Evolutionary conservation across 2,113 vertebrate species (phyloP).

Genomic region (Cnemophilus loriae): DNA sequence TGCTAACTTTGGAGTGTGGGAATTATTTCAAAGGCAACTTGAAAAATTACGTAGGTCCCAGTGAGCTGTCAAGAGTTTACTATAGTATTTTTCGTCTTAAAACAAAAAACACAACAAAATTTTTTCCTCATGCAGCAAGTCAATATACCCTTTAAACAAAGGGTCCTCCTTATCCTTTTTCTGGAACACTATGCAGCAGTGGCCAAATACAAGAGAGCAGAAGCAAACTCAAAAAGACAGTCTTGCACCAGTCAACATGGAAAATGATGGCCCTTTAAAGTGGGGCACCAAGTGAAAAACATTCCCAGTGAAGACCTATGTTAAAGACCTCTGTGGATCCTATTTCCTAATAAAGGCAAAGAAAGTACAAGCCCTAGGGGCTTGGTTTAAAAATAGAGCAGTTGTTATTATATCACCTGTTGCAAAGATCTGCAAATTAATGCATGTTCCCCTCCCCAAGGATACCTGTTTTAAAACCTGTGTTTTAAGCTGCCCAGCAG

Average conservation of each 20-base stretch:
- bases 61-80: background rate
- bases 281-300: background rate
- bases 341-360: background rate
- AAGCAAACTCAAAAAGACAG: background rate
- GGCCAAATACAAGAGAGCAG: background rate
- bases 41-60: background rate
- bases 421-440: background rate
- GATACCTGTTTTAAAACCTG: background rate
- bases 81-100: background rate
- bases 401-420: background rate
- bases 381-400: background rate
- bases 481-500: background rate
- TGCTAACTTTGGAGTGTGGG: background rate
- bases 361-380: background rate
- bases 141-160: background rate
- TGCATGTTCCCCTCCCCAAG: background rate
- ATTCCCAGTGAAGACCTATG: background rate
- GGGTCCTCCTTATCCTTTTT: background rate
- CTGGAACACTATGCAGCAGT: background rate
- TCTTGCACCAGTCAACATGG: background rate
- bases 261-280: background rate
- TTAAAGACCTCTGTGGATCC: background rate
- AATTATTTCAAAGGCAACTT: background rate
- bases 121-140: background rate
- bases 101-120: fast-evolving